Conservation (phyloP, 1,140 invertebrate species). For the Drosophila pseudoobscura region DNA sequence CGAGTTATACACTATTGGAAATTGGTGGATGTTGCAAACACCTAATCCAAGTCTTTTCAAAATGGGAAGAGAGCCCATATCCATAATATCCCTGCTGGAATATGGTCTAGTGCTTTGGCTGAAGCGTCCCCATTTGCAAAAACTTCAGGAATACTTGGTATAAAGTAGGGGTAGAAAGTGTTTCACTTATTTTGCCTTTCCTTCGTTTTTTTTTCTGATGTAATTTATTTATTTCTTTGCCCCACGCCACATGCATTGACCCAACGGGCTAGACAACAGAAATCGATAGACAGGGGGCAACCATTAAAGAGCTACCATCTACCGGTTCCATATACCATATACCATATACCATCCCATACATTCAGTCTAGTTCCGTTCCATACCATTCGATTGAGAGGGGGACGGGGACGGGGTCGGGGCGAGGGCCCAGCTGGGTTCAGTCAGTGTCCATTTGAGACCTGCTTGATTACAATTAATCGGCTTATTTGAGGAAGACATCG, state of each 20-base stretch:
- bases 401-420: background rate
- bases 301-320: no score
- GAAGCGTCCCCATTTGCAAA: slow-evolving; percentile 26
- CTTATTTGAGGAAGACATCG: slow-evolving; percentile 64
- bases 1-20: no score
- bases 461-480: slow-evolving; percentile 82
- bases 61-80: no score
- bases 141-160: slow-evolving; percentile 24
- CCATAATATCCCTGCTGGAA: no score
- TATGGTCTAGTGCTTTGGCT: background rate
- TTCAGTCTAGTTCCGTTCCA: slow-evolving; percentile 14
- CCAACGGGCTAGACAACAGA: slow-evolving; percentile 65
- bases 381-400: slow-evolving; percentile 23
- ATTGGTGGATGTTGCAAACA: no score
- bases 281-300: slow-evolving; percentile 65
- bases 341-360: slow-evolving; percentile 16
- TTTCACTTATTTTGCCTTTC: slow-evolving; percentile 53
- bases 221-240: slow-evolving; percentile 32
- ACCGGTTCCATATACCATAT: background rate
- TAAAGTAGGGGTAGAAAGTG: slow-evolving; percentile 70
- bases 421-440: slow-evolving; percentile 15
- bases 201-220: slow-evolving; percentile 2
- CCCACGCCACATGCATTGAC: slow-evolving; percentile 52
- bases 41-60: no score
- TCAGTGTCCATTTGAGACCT: slow-evolving; percentile 40